A percentile compares a stretch with the other conserved stretches of the same genome.
phyloP scores from a whole-genome alignment of 2,113 vertebrate genomes.

The Orthonyx spaldingii region DNA sequence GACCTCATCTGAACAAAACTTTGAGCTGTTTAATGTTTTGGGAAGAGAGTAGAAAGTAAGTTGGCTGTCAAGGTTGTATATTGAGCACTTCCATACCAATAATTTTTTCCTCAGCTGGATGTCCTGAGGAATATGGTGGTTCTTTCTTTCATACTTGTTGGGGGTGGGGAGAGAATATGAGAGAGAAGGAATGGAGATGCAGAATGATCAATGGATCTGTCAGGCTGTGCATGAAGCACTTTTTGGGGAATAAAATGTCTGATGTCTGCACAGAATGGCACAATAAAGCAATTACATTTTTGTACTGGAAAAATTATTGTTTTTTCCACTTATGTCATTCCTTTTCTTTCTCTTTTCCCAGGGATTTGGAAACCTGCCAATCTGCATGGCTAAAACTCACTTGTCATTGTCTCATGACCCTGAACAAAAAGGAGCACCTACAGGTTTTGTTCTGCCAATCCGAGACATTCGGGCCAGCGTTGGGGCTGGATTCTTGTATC shows the following conservation, averaged over 20 bases:
- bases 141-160: neutral
- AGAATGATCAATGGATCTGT: neutral
- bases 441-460: conserved; percentile 89
- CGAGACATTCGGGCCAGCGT: conserved; percentile 92
- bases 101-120: neutral
- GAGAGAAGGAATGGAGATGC: neutral
- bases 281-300: neutral
- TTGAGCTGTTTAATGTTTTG: neutral
- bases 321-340: neutral
- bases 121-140: neutral
- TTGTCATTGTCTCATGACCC: conserved; percentile 94
- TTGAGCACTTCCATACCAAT: neutral
- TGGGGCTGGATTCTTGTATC: conserved; percentile 94
- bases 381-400: conserved; percentile 99
- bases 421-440: conserved; percentile 91
- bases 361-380: conserved; percentile 91
- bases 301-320: neutral
- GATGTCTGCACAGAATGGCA: neutral
- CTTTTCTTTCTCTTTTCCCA: conserved; percentile 40
- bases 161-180: neutral
- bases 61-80: neutral
- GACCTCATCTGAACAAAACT: neutral
- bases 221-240: neutral
- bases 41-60: neutral
- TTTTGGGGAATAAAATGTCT: neutral